Conservation (phyloP, 53 echinoderm and acorn worm species). For the Actinopyga echinites region DNA sequence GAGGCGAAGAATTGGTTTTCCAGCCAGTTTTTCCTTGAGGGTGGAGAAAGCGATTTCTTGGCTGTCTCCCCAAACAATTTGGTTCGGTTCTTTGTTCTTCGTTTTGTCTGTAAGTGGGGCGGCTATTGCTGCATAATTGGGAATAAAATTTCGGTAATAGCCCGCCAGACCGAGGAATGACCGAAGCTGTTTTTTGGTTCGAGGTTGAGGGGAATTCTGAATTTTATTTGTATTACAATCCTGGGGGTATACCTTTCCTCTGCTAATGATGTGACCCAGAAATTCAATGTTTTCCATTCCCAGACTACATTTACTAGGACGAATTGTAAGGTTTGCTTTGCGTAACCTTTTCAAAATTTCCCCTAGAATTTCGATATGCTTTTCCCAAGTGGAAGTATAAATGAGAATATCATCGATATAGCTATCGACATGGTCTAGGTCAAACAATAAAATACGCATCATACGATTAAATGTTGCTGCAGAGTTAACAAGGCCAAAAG, state of each 20-base stretch:
- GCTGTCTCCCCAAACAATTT: too few relatives aligned
- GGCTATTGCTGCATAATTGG: too few relatives aligned
- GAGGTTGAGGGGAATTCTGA: too few relatives aligned
- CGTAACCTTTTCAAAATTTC: conserved; percentile 51
- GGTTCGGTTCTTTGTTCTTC: too few relatives aligned
- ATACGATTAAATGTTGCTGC: conserved; percentile 45
- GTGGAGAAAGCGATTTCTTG: too few relatives aligned
- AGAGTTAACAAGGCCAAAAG: conserved; percentile 56
- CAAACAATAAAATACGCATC: conserved; percentile 38
- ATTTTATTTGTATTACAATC: too few relatives aligned
- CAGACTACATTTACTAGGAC: conserved; percentile 59
- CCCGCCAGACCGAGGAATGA: too few relatives aligned
- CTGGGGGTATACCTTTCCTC: conserved; percentile 34
- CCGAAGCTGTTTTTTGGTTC: too few relatives aligned
- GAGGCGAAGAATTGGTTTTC: too few relatives aligned
- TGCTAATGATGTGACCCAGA: conserved; percentile 50
- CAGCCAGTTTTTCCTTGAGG: too few relatives aligned
- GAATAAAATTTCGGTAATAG: too few relatives aligned
- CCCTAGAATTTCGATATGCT: conserved; percentile 32
- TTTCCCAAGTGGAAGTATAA: conserved; percentile 49
- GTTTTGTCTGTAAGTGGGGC: too few relatives aligned
- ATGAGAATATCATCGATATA: conserved; percentile 63
- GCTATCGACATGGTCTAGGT: conserved; percentile 6
- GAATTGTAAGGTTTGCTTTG: conserved; percentile 38
- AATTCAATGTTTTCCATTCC: conserved; percentile 62